phyloP scores from a whole-genome alignment of 2,113 vertebrate species.

The Saguinus midas region DNA sequence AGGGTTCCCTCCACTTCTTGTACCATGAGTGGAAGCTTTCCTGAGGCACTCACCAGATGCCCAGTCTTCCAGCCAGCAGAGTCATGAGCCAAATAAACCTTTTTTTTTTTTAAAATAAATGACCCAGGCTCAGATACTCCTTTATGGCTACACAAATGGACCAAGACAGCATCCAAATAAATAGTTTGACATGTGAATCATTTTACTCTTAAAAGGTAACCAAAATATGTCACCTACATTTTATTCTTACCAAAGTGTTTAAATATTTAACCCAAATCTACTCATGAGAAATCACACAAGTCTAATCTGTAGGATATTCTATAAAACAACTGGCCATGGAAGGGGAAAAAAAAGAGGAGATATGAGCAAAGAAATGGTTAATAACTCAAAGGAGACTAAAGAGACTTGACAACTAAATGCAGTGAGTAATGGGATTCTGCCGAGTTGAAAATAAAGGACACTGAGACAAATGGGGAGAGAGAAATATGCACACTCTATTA shows the following conservation, averaged over 20 bases:
- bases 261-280: neutral
- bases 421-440: neutral
- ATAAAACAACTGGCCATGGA: neutral
- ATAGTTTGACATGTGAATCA: neutral
- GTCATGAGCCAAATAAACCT: neutral
- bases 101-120: neutral
- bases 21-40: neutral
- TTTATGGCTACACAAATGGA: neutral
- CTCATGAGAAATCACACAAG: neutral
- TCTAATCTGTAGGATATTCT: neutral
- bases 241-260: conserved; percentile 9
- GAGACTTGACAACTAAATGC: neutral
- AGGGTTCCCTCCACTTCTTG: neutral
- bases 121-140: neutral
- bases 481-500: neutral
- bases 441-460: neutral
- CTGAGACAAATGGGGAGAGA: neutral
- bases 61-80: neutral
- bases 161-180: neutral
- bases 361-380: neutral
- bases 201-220: neutral
- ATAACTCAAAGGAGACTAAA: neutral
- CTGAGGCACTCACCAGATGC: neutral
- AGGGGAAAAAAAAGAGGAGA: neutral
- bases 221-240: neutral